Conservation (phyloP, 2,113 vertebrate genomes). For the Camelus dromedarius region DNA sequence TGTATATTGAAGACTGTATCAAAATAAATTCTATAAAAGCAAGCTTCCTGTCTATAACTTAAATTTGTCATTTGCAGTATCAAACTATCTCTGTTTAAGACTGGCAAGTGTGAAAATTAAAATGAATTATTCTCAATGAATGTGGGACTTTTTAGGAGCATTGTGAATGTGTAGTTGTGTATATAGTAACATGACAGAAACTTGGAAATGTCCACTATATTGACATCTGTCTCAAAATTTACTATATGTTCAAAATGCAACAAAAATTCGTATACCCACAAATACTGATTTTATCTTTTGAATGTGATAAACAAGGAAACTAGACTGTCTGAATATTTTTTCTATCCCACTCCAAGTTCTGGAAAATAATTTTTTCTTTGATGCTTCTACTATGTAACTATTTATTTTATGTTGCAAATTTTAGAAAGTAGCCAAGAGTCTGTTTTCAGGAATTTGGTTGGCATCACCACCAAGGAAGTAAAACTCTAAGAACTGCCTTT, state of each 20-base stretch:
- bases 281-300: not conserved
- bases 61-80: conserved; percentile 16
- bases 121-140: conserved; percentile 39
- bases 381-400: not conserved
- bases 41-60: conserved; percentile 19
- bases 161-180: not conserved
- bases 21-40: conserved; percentile 37
- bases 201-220: not conserved
- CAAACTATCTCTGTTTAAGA: conserved; percentile 18
- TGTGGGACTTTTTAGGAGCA: not conserved
- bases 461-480: not conserved
- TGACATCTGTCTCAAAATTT: not conserved
- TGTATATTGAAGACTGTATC: conserved; percentile 46
- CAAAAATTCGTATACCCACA: not conserved
- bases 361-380: not conserved
- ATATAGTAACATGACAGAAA: conserved; percentile 14
- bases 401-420: not conserved
- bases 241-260: not conserved
- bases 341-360: not conserved
- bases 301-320: not conserved
- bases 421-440: not conserved
- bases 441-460: not conserved
- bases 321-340: not conserved
- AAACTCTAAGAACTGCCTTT: not conserved
- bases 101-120: not conserved